These are phyloP conservation scores for Actinia equina DNA, from an alignment of 64 coral and sea anemone species.

Conservation along the genomic window DNA sequence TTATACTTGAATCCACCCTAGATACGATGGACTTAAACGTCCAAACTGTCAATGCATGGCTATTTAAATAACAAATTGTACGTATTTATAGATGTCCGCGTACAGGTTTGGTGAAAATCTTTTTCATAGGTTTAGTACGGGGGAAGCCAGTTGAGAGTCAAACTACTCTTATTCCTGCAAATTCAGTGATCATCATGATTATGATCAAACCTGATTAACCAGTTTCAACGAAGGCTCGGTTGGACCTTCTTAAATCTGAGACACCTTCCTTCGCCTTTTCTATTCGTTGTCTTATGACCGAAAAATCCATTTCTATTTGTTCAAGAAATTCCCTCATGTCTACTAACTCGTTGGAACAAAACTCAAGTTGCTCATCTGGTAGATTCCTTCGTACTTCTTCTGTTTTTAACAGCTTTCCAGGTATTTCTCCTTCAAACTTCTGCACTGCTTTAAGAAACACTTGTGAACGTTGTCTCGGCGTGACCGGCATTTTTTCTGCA, in stretches of 20 bases:
- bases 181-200: too few species aligned
- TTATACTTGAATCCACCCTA: too few species aligned
- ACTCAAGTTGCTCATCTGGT: neutral
- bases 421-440: conserved; percentile 27
- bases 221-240: neutral
- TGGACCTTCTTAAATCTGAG: neutral
- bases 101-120: too few species aligned
- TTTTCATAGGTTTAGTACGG: too few species aligned
- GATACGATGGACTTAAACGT: too few species aligned
- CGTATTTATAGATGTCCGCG: too few species aligned
- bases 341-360: conserved; percentile 9
- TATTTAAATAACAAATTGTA: too few species aligned
- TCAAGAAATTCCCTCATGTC: conserved; percentile 20
- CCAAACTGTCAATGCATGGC: too few species aligned
- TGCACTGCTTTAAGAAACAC: conserved; percentile 14
- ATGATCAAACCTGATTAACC: neutral
- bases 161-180: too few species aligned
- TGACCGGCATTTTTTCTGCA: neutral
- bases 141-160: too few species aligned
- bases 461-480: neutral
- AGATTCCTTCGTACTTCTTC: neutral
- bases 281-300: neutral
- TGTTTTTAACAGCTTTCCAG: neutral
- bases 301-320: conserved; percentile 24
- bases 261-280: neutral